Evolutionary conservation across 2,797 vertebrate genomes (phyloP).

Genomic region (Diglossa cyanea): DNA sequence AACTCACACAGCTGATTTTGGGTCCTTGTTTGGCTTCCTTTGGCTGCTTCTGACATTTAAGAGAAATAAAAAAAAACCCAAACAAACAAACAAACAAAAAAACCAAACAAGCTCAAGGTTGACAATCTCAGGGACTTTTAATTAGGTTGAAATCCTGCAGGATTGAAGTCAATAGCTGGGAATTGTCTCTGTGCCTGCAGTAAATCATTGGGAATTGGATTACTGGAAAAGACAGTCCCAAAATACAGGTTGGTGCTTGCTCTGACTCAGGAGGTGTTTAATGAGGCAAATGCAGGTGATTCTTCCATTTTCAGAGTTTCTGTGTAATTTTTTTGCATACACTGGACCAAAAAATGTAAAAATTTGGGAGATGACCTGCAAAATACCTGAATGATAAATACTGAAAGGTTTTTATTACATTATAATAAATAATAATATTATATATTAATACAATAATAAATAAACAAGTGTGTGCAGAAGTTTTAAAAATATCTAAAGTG

Average conservation of each 20-base stretch:
- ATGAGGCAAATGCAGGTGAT: not conserved
- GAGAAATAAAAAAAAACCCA: not conserved
- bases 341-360: not conserved
- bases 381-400: too few species aligned
- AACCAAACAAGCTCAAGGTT: not conserved
- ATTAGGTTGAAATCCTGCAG: not conserved
- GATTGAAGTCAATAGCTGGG: not conserved
- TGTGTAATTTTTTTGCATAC: not conserved
- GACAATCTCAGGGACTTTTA: not conserved
- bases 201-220: not conserved
- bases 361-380: not conserved
- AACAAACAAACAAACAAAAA: too few species aligned
- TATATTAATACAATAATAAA: too few species aligned
- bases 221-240: not conserved
- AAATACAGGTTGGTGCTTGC: not conserved
- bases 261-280: not conserved
- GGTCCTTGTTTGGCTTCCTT: not conserved
- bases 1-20: not conserved
- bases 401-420: too few species aligned
- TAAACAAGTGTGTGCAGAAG: too few species aligned
- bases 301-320: not conserved
- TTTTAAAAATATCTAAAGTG: too few species aligned
- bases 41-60: not conserved
- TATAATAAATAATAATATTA: too few species aligned
- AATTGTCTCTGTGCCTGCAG: not conserved